Evolutionary conservation across 2,797 vertebrate genomes (phyloP).

Genomic region (Sparidentex hasta): DNA sequence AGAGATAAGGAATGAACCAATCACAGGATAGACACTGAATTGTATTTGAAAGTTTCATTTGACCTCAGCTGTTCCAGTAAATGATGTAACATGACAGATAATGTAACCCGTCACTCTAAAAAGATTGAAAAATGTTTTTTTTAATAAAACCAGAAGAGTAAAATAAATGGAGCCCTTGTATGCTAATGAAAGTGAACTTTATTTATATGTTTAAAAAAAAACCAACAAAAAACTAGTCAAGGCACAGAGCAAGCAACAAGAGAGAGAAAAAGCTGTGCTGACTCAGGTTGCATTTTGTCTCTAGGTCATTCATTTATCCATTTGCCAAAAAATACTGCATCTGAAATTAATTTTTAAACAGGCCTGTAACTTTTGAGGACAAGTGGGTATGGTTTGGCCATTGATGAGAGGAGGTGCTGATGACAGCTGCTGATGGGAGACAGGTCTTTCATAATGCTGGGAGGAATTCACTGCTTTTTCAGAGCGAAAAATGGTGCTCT

Average conservation of each 20-base stretch:
- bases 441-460: background rate
- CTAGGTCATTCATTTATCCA: background rate
- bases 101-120: background rate
- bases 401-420: background rate
- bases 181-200: background rate
- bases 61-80: background rate
- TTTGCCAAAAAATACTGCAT: background rate
- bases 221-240: background rate
- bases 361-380: background rate
- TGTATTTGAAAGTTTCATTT: background rate
- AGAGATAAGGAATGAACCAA: too few relatives aligned
- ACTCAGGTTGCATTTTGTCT: background rate
- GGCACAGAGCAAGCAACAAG: background rate
- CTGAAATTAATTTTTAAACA: too few relatives aligned
- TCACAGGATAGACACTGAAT: background rate
- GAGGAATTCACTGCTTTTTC: background rate
- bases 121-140: background rate
- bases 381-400: background rate
- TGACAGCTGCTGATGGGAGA: background rate
- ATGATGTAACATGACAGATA: background rate
- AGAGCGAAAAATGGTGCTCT: background rate
- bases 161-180: too few relatives aligned
- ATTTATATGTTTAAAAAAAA: background rate
- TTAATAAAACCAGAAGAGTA: background rate
- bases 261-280: background rate